A percentile compares a stretch with the other conserved stretches of the same genome.
Conservation (phyloP, 2,113 vertebrate genomes). For the Notiomystis cincta region DNA sequence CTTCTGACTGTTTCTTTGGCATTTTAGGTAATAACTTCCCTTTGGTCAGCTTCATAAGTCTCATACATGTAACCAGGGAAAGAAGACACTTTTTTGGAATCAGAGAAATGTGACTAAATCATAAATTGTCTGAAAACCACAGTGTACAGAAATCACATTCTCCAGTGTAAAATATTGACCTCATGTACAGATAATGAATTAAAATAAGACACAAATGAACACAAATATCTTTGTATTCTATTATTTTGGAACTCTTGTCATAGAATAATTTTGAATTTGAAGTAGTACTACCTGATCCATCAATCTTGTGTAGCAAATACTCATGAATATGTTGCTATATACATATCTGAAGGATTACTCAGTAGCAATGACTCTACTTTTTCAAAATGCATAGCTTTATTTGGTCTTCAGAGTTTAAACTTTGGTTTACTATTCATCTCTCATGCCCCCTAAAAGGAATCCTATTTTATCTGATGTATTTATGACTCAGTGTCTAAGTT, state of each 20-base stretch:
- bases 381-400: neutral
- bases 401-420: neutral
- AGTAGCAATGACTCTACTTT: neutral
- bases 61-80: neutral
- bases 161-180: neutral
- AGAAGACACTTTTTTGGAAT: neutral
- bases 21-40: neutral
- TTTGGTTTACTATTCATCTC: neutral
- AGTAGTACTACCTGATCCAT: neutral
- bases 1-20: neutral
- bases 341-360: neutral
- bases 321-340: neutral
- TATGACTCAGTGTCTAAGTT: neutral
- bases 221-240: neutral
- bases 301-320: neutral
- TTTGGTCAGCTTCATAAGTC: neutral
- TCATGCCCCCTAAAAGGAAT: fast-evolving
- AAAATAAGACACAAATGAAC: neutral
- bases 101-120: neutral
- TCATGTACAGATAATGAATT: neutral
- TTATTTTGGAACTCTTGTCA: neutral
- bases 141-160: neutral
- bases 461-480: neutral
- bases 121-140: neutral
- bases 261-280: neutral